phyloP scores from a whole-genome alignment of 2,113 vertebrate species.

The Halcyon senegalensis region DNA sequence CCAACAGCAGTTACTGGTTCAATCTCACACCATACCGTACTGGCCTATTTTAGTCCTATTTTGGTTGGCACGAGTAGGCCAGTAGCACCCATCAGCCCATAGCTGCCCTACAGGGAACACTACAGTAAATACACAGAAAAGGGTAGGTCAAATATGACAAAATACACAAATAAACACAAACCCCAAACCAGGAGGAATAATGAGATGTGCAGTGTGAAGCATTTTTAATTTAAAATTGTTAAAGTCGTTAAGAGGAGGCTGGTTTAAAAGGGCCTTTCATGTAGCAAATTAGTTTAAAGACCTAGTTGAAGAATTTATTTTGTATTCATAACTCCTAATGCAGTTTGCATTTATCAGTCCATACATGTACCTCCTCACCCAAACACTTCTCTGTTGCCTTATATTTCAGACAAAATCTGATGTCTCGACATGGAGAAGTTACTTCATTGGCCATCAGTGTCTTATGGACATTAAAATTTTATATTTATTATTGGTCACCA shows the following conservation, averaged over 20 bases:
- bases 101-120: neutral
- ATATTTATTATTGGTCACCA: neutral
- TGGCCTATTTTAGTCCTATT: neutral
- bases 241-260: neutral
- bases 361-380: neutral
- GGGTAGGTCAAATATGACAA: neutral
- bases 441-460: fast-evolving
- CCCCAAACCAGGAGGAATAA: neutral
- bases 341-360: neutral
- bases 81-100: neutral
- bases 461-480: neutral
- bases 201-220: neutral
- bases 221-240: neutral
- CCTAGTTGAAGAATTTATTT: neutral
- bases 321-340: neutral
- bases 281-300: neutral
- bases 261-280: neutral
- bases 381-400: neutral
- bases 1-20: fast-evolving
- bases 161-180: neutral
- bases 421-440: fast-evolving
- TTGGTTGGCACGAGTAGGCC: fast-evolving
- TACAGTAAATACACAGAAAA: neutral
- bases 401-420: neutral
- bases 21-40: fast-evolving